A percentile compares a stretch with the other conserved stretches of the same genome.
Conservation (phyloP, 2,797 vertebrate species). For the Propithecus deckenii region DNA sequence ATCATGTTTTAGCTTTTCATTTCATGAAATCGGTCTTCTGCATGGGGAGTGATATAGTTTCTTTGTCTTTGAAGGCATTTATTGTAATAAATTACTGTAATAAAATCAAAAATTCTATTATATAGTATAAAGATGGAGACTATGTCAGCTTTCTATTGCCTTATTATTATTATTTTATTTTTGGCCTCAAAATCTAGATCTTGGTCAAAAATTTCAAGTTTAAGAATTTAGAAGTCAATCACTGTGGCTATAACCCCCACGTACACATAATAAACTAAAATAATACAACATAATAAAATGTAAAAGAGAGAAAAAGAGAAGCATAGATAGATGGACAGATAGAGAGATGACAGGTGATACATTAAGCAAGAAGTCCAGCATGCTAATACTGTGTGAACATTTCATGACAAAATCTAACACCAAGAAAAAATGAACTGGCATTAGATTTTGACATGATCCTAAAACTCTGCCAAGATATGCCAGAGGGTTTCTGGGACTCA, state of each 20-base stretch:
- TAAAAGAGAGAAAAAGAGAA: background rate
- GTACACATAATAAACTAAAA: slow-evolving; percentile 17
- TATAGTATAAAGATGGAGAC: background rate
- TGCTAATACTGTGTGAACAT: slow-evolving; percentile 68
- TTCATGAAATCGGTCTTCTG: background rate
- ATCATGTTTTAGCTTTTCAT: background rate
- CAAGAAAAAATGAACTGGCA: slow-evolving; percentile 17
- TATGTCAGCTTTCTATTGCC: background rate
- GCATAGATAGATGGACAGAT: background rate
- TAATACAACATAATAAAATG: background rate
- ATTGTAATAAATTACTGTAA: background rate
- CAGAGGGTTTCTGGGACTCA: background rate
- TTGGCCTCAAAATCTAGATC: slow-evolving; percentile 64
- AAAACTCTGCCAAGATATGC: slow-evolving; percentile 65
- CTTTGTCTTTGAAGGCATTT: background rate
- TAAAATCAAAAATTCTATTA: background rate
- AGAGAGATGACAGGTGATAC: background rate
- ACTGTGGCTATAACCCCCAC: background rate
- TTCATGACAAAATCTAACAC: slow-evolving; percentile 68
- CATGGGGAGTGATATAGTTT: background rate
- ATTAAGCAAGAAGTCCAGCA: slow-evolving; percentile 40
- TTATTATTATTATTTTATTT: slow-evolving; percentile 10
- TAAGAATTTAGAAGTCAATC: slow-evolving; percentile 48
- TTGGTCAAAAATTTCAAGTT: slow-evolving; percentile 54
- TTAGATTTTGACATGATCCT: slow-evolving; percentile 65